Evolutionary conservation across 2,888 invertebrate genomes (phyloP), one percentile per base, ranked within the genome.

Genomic region (Tetanocera ferruginea): DNA sequence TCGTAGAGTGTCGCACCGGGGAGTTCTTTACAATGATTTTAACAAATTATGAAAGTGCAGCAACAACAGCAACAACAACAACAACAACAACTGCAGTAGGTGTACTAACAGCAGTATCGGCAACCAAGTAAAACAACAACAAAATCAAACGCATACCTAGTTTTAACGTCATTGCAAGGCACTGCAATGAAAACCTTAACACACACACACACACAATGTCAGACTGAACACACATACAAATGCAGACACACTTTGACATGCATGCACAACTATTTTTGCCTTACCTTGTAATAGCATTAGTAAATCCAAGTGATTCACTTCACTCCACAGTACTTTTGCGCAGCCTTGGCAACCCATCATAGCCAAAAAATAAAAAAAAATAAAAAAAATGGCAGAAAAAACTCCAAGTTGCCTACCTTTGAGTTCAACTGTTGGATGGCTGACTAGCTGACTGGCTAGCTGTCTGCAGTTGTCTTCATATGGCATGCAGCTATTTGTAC

Each of bases 1-100:
- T 28, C 31, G 19, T 28, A 51, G n/a, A 34, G 71, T 57, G 71
- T 43, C 75, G 17, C 66, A 31, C 75, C 66, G 67, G 67, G 75
- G 75, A 75, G 75, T 75, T 75, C 75, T 66, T 66, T 55, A 67
- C 67, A 75, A 25, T 43, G n/a, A 55, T 75, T 66, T 67, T n/a
- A 75, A 75, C 75, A 75, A 75, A 75, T 75, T 52, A 67, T 55
- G 66, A 66, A 75, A 75, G 52, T 75, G 66, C 67, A 67, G 23
- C 67, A 75, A 66, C 66, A 14, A 23, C 66, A 37, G 37, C 52
- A 34, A 51, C 51, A 66, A 52, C 51, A 51, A 51, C 64, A 73
- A 66, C n/a, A 66, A 66, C 34, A 64, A 19, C 23, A 67, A 67
- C 67, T 49, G 19, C 37, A 43, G 23, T 23, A 37, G 17, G 43